Evolutionary conservation across 2,797 vertebrate genomes (phyloP).

Genomic region (Lepus townsendii): DNA sequence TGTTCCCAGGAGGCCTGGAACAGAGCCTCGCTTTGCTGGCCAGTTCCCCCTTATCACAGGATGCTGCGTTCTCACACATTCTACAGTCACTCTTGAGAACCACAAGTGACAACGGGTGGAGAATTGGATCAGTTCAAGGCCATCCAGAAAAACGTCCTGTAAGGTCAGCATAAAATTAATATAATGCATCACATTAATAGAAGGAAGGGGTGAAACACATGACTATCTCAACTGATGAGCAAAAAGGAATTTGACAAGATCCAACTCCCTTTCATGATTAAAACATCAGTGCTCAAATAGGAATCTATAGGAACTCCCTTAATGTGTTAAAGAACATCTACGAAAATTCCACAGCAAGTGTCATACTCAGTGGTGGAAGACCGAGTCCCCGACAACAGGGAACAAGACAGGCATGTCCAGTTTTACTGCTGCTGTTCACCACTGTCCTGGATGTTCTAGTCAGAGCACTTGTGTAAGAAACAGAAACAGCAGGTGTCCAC

Average conservation of each 20-base stretch:
- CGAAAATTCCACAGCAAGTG: neutral
- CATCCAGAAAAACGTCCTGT: neutral
- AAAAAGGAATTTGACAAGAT: constrained; percentile 29
- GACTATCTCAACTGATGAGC: neutral
- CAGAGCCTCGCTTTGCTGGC: neutral
- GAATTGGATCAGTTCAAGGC: neutral
- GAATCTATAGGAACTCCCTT: neutral
- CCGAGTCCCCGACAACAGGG: neutral
- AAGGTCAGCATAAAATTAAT: neutral
- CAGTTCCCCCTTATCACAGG: neutral
- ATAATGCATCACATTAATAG: neutral
- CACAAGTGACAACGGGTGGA: neutral
- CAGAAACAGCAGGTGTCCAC: neutral
- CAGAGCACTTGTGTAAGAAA: neutral
- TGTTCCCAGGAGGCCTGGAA: neutral
- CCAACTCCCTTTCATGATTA: neutral
- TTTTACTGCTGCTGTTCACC: neutral
- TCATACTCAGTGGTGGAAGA: neutral
- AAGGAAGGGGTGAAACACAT: neutral
- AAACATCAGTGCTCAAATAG: neutral
- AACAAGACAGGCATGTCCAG: neutral
- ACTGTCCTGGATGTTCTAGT: neutral
- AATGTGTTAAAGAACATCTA: neutral
- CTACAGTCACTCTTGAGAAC: neutral
- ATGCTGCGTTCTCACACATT: neutral